These are phyloP conservation scores for Eurosta solidaginis DNA, from an alignment of 1,140 invertebrate species.

Conservation along the genomic window DNA sequence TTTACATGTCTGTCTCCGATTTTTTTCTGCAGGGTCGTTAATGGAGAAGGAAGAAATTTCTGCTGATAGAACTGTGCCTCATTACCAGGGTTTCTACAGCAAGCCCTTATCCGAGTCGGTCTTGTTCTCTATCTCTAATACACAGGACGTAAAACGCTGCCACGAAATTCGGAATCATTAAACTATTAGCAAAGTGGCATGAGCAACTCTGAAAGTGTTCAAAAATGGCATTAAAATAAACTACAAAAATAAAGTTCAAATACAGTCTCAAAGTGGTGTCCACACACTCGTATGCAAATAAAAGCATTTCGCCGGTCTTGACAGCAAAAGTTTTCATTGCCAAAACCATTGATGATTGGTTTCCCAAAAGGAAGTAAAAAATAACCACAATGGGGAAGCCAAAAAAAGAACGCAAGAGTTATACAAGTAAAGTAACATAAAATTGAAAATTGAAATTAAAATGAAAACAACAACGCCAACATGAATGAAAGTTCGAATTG, in stretches of 20 bases:
- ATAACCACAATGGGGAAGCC: constrained; percentile 1
- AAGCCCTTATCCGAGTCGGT: too few relatives aligned
- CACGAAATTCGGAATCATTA: too few relatives aligned
- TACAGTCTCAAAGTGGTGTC: background rate
- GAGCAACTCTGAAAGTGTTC: too few relatives aligned
- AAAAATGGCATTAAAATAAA: background rate
- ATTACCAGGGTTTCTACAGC: too few relatives aligned
- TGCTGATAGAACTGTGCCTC: too few relatives aligned
- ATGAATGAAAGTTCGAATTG: constrained; percentile 11
- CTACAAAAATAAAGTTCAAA: background rate
- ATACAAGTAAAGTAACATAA: background rate
- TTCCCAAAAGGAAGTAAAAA: constrained; percentile 17
- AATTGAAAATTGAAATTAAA: constrained; percentile 23
- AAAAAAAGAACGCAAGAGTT: background rate
- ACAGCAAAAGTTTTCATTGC: constrained; percentile 12
- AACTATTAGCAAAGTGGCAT: too few relatives aligned
- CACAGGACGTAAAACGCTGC: too few relatives aligned
- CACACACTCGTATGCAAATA: background rate
- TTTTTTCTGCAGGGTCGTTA: too few relatives aligned
- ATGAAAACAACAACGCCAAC: constrained; percentile 8
- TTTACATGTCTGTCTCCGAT: too few relatives aligned
- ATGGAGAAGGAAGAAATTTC: too few relatives aligned
- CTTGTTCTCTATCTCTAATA: too few relatives aligned
- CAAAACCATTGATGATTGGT: constrained; percentile 25
- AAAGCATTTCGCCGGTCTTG: background rate